Evolutionary conservation across 2,888 invertebrate genomes (phyloP).

Genomic region (Lacanobia wlatinum): DNA sequence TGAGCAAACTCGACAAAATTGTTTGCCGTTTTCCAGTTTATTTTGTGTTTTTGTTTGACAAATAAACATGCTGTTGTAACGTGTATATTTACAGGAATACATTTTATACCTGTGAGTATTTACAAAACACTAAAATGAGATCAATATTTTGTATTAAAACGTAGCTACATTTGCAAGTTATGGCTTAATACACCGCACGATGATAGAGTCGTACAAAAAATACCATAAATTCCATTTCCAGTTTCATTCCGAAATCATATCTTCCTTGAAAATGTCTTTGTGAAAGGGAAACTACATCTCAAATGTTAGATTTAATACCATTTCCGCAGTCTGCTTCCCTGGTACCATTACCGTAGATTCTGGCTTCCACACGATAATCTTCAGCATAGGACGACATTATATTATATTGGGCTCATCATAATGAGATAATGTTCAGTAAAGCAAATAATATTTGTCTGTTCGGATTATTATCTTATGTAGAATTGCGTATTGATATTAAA

Average conservation of each 20-base stretch:
- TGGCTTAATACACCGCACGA: background rate
- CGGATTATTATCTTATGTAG: slow-evolving; percentile 40
- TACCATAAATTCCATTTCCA: slow-evolving; percentile 15
- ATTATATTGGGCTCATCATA: slow-evolving; percentile 45
- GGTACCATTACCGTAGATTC: slow-evolving; percentile 47
- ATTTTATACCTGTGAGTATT: too few species aligned
- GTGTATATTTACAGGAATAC: too few species aligned
- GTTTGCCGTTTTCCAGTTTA: background rate
- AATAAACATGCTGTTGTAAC: slow-evolving; percentile 2
- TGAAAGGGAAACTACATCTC: slow-evolving; percentile 36
- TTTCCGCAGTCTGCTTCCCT: slow-evolving; percentile 45
- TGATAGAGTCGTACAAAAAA: background rate
- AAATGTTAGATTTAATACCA: slow-evolving; percentile 55
- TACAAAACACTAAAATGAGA: background rate
- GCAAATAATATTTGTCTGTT: slow-evolving; percentile 48
- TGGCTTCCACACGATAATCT: slow-evolving; percentile 52
- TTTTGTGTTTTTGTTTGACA: background rate
- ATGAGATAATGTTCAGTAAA: slow-evolving; percentile 54
- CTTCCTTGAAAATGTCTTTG: slow-evolving; percentile 27
- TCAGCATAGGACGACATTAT: slow-evolving; percentile 20
- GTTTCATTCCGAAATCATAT: slow-evolving; percentile 39
- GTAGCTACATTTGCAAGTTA: background rate
- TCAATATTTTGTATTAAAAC: background rate
- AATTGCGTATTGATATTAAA: slow-evolving; percentile 38
- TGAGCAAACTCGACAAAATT: background rate